phyloP scores from a whole-genome alignment of 2,797 vertebrate species.

The Hemibagrus guttatus region DNA sequence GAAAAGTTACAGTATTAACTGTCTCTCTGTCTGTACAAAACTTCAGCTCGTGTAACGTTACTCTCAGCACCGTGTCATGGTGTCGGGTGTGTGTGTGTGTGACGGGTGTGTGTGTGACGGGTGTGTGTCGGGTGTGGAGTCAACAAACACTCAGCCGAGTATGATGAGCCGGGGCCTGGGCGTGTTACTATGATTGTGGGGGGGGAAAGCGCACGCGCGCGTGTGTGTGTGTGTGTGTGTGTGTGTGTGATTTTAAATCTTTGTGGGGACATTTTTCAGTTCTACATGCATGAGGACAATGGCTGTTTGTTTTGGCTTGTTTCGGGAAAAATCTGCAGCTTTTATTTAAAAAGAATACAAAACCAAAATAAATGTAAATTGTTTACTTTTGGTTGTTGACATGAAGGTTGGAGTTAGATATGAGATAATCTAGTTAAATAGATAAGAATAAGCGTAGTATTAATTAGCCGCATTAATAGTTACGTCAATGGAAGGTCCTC shows the following conservation, averaged over 20 bases:
- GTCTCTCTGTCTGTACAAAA: neutral
- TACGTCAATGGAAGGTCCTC: neutral
- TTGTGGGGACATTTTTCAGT: neutral
- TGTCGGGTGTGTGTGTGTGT: slow-evolving; percentile 3
- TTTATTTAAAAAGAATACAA: neutral
- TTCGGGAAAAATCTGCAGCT: neutral
- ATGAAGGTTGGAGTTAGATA: neutral
- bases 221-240: slow-evolving; percentile 8
- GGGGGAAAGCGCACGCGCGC: neutral
- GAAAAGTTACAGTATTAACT: slow-evolving; percentile 8
- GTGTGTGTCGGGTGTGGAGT: slow-evolving; percentile 8
- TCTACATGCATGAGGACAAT: neutral
- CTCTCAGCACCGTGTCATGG: slow-evolving; percentile 5
- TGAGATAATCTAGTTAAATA: no score
- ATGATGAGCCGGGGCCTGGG: slow-evolving; percentile 27
- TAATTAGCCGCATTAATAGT: neutral
- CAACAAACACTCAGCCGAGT: slow-evolving; percentile 35
- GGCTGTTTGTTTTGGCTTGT: neutral
- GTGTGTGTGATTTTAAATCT: neutral
- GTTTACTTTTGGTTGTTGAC: neutral
- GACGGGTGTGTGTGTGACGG: neutral
- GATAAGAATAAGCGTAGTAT: neutral
- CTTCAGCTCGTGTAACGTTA: slow-evolving; percentile 11
- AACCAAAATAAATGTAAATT: neutral
- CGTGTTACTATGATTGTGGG: slow-evolving; percentile 45